Percentiles rank a stretch among this genome's conserved stretches.
Evolutionary conservation across 2,113 vertebrate genomes (phyloP).

Genomic region (Chionis minor): DNA sequence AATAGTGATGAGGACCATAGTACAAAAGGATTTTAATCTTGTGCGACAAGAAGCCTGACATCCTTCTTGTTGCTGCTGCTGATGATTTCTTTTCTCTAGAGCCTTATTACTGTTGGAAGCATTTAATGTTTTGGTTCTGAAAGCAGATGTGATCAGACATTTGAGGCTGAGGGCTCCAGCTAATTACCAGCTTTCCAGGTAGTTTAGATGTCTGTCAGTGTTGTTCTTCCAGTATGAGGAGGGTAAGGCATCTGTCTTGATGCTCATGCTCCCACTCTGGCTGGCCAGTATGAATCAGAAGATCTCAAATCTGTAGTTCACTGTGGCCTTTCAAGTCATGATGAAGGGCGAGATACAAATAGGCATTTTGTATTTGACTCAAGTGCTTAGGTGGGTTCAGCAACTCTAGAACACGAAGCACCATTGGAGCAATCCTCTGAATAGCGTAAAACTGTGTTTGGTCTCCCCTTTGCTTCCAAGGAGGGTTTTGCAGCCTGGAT

Average conservation of each 20-base stretch:
- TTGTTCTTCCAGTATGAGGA: background rate
- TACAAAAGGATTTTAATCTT: background rate
- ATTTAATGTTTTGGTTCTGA: background rate
- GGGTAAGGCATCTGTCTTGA: background rate
- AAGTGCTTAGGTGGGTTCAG: background rate
- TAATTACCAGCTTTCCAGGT: background rate
- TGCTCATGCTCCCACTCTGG: background rate
- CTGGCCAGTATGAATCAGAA: background rate
- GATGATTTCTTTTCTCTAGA: background rate
- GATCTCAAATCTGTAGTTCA: background rate
- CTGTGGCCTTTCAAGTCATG: background rate
- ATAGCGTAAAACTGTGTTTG: slow-evolving; percentile 1
- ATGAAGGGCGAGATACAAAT: background rate
- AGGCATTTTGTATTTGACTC: background rate
- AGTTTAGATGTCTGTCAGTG: background rate
- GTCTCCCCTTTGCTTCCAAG: slow-evolving; percentile 54
- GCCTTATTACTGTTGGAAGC: background rate
- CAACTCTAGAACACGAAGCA: background rate
- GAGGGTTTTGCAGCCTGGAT: slow-evolving; percentile 47
- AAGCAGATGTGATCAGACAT: background rate
- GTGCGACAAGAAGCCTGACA: background rate
- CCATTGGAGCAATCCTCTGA: background rate
- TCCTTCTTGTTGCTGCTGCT: background rate
- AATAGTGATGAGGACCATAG: background rate
- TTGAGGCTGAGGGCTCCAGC: background rate